phyloP scores from a whole-genome alignment of 2,888 invertebrate species.

The Drosophila nigricruria region DNA sequence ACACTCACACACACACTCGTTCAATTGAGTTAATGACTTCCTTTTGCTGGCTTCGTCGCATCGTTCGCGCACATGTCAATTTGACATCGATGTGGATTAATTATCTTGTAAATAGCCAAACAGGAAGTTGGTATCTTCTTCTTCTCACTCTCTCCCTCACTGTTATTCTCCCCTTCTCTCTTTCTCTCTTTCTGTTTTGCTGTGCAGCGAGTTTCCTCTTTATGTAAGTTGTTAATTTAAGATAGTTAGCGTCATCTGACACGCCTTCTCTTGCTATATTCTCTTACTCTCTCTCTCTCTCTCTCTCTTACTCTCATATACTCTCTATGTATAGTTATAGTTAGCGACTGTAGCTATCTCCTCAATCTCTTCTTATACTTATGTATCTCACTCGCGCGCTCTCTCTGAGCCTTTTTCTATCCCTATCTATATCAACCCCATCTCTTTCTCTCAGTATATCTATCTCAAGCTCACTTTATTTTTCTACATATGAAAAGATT shows the following conservation, averaged over 20 bases:
- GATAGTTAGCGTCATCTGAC: neutral
- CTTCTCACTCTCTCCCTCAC: neutral
- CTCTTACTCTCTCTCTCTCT: neutral
- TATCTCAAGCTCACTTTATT: too few relatives aligned
- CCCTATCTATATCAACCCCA: too few relatives aligned
- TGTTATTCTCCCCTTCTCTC: neutral
- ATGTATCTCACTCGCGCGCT: neutral
- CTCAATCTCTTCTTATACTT: too few relatives aligned
- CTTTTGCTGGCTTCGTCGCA: slow-evolving; percentile 38
- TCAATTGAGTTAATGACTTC: slow-evolving; percentile 53
- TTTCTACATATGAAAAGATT: too few relatives aligned
- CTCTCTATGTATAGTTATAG: neutral
- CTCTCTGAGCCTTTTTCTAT: slow-evolving; percentile 10
- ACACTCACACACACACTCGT: slow-evolving; percentile 16
- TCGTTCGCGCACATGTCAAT: slow-evolving; percentile 63
- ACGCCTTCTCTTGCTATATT: neutral
- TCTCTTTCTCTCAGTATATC: too few relatives aligned
- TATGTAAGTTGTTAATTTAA: neutral
- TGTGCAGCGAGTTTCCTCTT: slow-evolving; percentile 8
- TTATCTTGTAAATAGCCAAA: slow-evolving; percentile 60
- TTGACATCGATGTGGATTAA: slow-evolving; percentile 75
- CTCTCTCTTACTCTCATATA: neutral
- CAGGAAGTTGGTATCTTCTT: slow-evolving; percentile 47
- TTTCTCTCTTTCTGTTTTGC: neutral
- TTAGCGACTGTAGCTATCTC: too few relatives aligned